Base-by-base conservation (phyloP, 2,113 vertebrate species). In the Oryzias javanicus region DNA sequence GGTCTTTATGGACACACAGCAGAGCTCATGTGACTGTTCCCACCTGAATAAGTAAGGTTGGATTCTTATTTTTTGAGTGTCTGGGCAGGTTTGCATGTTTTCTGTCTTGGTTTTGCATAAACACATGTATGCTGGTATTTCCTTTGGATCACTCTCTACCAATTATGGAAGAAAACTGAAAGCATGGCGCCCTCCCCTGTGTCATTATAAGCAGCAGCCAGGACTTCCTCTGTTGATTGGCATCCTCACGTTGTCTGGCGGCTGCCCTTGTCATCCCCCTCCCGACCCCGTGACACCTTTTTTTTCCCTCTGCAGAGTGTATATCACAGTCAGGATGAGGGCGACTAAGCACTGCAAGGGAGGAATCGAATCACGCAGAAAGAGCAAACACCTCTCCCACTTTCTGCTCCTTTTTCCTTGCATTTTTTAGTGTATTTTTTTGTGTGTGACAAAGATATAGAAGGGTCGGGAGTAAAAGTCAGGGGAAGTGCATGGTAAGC, bases 141-240 rank as follows among this genome's bases (percentile, higher is more conserved):
- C 27, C 66, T 80, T 57, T 57, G 74, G 51, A 84, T 79, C n/a
- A 55, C 73, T 52, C 47, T 86, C 60, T 71, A 74, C 76, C 75
- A 82, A 81, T 87, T 83, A 86, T 49, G 60, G 51, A 71, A 62
- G 24, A 20, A 74, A 82, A 86, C 62, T 83, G 78, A 61, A 86
- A 82, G 66, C 78, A 22, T 29, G 65, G 42, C 22, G 2, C 71
- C 57, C 14, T 70, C 50, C 41, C 20, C 3, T 5, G 27, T 58
- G 65, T 62, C 61, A 74, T 76, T 75, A 68, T 54, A 66, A 72
- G 18, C 55, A 47, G 45, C 47, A 35, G 51, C 64, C 58, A 58
- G 63, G 64, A 79, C 71, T 76, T 82, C 45, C 63, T 65, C 25
- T 46, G 47, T 73, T 85, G 78, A 88, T 82, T 85, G 80, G 67